These are phyloP conservation scores for Eospalax fontanierii DNA, from an alignment of 2,797 vertebrate genomes.

Conservation along the genomic window DNA sequence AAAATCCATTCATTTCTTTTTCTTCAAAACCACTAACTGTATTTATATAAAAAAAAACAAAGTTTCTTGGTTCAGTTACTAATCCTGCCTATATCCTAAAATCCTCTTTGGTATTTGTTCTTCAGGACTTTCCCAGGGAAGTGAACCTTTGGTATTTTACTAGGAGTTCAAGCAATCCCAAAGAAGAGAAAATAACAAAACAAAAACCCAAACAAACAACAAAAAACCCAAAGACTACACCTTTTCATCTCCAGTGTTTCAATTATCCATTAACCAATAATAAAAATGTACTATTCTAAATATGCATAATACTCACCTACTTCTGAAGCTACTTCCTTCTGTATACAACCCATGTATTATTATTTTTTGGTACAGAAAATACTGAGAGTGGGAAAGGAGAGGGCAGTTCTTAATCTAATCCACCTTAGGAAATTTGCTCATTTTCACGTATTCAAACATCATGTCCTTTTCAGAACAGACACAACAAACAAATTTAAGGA, in stretches of 20 bases:
- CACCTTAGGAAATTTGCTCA: background rate
- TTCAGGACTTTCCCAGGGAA: background rate
- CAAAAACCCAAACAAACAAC: too few relatives aligned
- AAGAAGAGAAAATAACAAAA: background rate
- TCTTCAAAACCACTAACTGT: background rate
- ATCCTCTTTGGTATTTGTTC: background rate
- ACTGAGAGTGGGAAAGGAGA: background rate
- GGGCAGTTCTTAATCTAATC: background rate
- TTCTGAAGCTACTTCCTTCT: slow-evolving; percentile 24
- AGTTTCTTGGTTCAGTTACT: background rate
- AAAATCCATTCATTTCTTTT: background rate
- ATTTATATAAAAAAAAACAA: background rate
- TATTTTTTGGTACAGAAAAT: background rate
- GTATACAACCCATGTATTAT: background rate
- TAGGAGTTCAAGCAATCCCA: slow-evolving; percentile 11
- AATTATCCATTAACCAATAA: slow-evolving; percentile 1
- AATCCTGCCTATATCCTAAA: background rate
- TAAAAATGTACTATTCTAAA: slow-evolving; percentile 7
- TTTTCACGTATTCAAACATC: background rate
- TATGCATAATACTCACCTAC: background rate
- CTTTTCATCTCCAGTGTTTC: background rate
- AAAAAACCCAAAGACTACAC: background rate
- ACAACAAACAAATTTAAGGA: background rate
- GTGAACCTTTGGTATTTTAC: background rate
- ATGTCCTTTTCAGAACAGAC: background rate